phyloP scores from a whole-genome alignment of 53 echinoderm and acorn worm species.

The Actinopyga echinites region DNA sequence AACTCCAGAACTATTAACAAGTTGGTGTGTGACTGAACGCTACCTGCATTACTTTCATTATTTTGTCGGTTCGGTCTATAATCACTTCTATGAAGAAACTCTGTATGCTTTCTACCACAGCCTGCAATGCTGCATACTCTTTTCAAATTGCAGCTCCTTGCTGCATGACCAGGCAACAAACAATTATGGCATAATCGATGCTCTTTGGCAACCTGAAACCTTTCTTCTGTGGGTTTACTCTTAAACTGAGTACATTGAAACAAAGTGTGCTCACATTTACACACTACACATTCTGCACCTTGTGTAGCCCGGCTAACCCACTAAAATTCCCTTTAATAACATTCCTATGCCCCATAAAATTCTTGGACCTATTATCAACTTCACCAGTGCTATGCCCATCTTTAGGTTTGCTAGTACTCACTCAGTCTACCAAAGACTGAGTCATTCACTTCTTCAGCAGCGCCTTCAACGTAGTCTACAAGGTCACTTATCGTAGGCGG shows the following conservation, averaged over 20 bases:
- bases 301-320: too few species aligned
- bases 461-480: constrained; percentile 30
- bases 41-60: too few species aligned
- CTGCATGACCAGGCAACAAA: constrained; percentile 30
- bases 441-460: constrained; percentile 49
- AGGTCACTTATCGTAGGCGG: constrained; percentile 8
- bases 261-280: constrained; percentile 40
- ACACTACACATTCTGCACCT: constrained; percentile 21
- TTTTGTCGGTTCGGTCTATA: too few species aligned
- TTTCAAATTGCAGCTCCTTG: constrained; percentile 19
- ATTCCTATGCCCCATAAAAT: background rate
- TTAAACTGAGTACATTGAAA: constrained; percentile 54
- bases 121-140: constrained; percentile 33
- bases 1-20: background rate
- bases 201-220: constrained; percentile 38
- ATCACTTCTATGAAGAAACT: constrained; percentile 42
- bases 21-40: too few species aligned
- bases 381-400: background rate
- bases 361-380: too few species aligned
- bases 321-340: background rate
- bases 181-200: constrained; percentile 54
- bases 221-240: constrained; percentile 18
- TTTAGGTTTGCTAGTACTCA: constrained; percentile 3
- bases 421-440: constrained; percentile 29
- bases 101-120: constrained; percentile 59